phyloP scores from a whole-genome alignment of 2,113 vertebrate species.

The human region DNA sequence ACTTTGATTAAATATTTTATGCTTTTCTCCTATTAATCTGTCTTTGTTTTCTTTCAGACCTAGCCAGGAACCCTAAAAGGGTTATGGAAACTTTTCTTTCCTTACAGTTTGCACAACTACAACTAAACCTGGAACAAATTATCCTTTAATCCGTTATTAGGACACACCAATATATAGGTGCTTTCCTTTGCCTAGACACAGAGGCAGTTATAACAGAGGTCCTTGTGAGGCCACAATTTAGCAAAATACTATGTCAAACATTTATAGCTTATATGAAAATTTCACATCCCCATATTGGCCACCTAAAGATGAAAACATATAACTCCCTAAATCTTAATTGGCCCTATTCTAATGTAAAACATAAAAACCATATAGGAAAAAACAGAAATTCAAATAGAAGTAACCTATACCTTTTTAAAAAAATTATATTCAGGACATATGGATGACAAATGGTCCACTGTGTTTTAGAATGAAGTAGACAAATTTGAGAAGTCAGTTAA shows the following conservation, averaged over 20 bases:
- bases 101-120: neutral
- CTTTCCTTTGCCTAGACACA: neutral
- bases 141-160: neutral
- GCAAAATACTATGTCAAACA: neutral
- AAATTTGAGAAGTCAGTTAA: neutral
- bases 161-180: neutral
- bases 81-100: neutral
- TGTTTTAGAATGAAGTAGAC: neutral
- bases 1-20: neutral
- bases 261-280: neutral
- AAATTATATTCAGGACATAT: neutral
- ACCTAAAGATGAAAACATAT: neutral
- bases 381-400: neutral
- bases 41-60: neutral
- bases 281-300: neutral
- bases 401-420: neutral
- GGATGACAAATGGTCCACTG: neutral
- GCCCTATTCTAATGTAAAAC: neutral
- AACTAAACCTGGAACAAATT: neutral
- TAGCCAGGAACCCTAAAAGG: neutral
- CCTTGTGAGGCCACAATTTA: neutral
- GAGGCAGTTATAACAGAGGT: neutral
- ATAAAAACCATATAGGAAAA: neutral
- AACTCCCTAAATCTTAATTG: neutral
- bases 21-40: neutral